Percentiles rank a stretch among this genome's conserved stretches.
Evolutionary conservation across 37 sponge, comb jelly and placozoan genomes (phyloP).

Genomic region (Halichondria panicea): DNA sequence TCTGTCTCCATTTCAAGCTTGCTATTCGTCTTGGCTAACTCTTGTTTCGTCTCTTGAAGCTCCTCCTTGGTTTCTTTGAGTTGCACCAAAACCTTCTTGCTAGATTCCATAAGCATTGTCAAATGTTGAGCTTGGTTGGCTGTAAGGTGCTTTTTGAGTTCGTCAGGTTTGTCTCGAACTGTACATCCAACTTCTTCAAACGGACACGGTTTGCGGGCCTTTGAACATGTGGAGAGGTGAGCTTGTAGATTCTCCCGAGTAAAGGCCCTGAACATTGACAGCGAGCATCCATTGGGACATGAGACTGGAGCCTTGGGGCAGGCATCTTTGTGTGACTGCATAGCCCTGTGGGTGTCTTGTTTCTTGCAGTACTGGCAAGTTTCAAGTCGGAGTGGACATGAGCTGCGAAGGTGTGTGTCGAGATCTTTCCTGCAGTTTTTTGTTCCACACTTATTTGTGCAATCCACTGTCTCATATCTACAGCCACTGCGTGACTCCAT

Average conservation of each 20-base stretch:
- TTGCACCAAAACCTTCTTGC: too few species aligned
- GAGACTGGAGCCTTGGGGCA: background rate
- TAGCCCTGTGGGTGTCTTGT: background rate
- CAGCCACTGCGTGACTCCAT: slow-evolving; percentile 16
- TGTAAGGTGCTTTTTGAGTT: too few species aligned
- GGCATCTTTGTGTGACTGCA: background rate
- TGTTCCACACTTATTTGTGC: slow-evolving; percentile 8
- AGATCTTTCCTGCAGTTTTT: slow-evolving; percentile 5
- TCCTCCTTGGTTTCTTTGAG: too few species aligned
- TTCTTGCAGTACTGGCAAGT: slow-evolving; percentile 13
- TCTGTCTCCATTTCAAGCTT: too few species aligned
- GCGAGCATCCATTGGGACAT: slow-evolving; percentile 24
- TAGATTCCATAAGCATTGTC: too few species aligned
- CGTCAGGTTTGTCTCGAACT: too few species aligned
- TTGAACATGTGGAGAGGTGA: slow-evolving; percentile 4
- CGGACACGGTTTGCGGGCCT: background rate
- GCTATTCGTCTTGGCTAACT: too few species aligned
- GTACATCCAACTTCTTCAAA: too few species aligned
- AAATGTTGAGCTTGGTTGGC: too few species aligned
- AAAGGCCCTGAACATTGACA: too few species aligned
- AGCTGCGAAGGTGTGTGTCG: background rate
- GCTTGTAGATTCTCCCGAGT: background rate
- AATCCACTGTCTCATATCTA: background rate
- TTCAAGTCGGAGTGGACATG: slow-evolving; percentile 2
- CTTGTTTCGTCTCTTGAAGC: too few species aligned